These are phyloP conservation scores for Diadegma fenestrale DNA, from an alignment of 2,888 invertebrate species.

Conservation along the genomic window DNA sequence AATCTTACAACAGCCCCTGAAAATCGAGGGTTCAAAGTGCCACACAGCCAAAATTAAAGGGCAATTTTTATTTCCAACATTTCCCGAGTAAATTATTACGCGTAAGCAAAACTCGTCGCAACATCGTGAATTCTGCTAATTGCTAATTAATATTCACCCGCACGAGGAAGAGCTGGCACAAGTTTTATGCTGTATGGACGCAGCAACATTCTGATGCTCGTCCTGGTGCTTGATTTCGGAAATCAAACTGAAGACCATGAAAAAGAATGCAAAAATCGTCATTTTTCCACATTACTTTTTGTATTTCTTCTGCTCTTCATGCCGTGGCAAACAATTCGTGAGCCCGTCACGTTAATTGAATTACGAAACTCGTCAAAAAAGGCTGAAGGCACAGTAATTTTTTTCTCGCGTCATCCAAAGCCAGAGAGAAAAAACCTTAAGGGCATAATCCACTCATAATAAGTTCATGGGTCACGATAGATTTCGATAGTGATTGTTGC, in stretches of 20 bases:
- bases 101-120: constrained; percentile 7
- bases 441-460: no score
- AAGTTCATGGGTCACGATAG: no score
- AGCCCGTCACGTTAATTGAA: neutral
- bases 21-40: constrained; percentile 15
- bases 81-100: constrained; percentile 18
- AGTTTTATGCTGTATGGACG: neutral
- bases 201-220: no score
- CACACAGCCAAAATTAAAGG: neutral
- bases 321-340: no score
- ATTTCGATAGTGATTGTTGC: no score
- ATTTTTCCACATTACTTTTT: neutral
- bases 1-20: constrained; percentile 8
- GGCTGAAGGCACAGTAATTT: neutral
- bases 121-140: constrained; percentile 39
- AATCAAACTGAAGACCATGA: neutral
- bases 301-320: neutral
- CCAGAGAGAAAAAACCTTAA: neutral
- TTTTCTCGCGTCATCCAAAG: neutral
- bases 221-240: neutral
- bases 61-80: constrained; percentile 1
- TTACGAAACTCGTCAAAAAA: neutral
- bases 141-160: constrained; percentile 41
- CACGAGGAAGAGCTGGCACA: neutral
- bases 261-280: neutral